Base-by-base conservation (phyloP, 1,140 invertebrate genomes). In the Pseudomyrmex flavicornis region DNA sequence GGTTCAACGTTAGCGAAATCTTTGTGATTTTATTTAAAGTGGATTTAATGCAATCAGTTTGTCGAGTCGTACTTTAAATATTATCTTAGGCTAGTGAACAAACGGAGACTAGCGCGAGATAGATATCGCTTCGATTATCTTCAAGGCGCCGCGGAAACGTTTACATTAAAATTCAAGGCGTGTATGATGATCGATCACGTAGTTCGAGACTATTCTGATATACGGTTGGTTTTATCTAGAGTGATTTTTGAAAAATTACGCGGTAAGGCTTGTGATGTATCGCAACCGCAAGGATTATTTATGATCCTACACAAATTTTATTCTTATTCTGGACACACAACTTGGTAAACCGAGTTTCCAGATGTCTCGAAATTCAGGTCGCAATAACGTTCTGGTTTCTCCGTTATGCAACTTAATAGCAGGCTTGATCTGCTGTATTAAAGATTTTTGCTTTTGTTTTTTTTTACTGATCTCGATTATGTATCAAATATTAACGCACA, bases 231-330 rank as follows among this genome's bases (percentile, higher is more conserved):
- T 35, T 35, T 56, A 56, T 48, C 26, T 20, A 0, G 17, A 46
- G 4, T 17, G 35, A 79, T 68, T 69, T 68, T 79, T 69, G 63
- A 79, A 69, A 65, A 48, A 79, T 79, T 58, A 56, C 50, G 48
- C 8, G 75, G 2, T 46, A 65, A 77, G 26, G 10, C 2, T 44
- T 46, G n/a, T 54, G 62, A 77, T 26, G 13, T 68, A 77, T 68
- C 26, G 75, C 48, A 46, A 44, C 13, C 35, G 12, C 13, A 56
- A n/a, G 13, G 17, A 79, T 79, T 79, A 79, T 79, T 79, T 79
- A 79, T 10, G 75, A 69, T 15, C 17, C n/a, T 35, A 7, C n/a
- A 46, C 17, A n/a, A 50, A 46, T 68, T 77, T 76, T 13, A n/a
- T 44, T 52, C 8, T 68, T 26, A 44, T 65, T 65, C n/a, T 35